Evolutionary conservation across 2,797 vertebrate genomes (phyloP).

Genomic region (Cyclopterus lumpus): DNA sequence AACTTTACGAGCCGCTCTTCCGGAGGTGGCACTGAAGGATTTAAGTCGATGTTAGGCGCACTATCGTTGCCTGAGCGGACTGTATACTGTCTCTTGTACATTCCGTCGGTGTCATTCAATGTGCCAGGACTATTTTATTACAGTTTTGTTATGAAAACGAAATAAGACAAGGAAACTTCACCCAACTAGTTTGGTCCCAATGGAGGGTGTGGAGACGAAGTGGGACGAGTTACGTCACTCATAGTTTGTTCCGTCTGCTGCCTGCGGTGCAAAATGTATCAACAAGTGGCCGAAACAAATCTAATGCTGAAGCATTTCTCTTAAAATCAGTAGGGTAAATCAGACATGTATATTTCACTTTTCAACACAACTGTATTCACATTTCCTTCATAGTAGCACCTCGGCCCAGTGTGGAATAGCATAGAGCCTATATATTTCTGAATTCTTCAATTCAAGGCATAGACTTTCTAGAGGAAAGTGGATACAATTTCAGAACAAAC

Average conservation of each 20-base stretch:
- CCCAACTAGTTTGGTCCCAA: slow-evolving; percentile 43
- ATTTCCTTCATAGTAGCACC: neutral
- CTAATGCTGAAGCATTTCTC: neutral
- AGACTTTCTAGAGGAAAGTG: neutral
- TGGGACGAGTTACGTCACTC: slow-evolving; percentile 77
- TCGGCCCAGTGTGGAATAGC: neutral
- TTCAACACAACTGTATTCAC: neutral
- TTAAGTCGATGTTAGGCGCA: slow-evolving; percentile 52
- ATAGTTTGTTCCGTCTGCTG: slow-evolving; percentile 37
- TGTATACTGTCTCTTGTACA: neutral
- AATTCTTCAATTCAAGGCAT: neutral
- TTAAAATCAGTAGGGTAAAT: too few relatives aligned
- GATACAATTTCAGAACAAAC: neutral
- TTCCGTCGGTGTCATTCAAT: neutral
- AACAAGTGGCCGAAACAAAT: slow-evolving; percentile 42
- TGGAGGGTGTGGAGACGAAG: slow-evolving; percentile 70
- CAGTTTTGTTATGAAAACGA: neutral
- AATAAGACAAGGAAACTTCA: slow-evolving; percentile 16
- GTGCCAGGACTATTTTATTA: fast-evolving
- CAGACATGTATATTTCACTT: neutral
- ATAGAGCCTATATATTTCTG: neutral
- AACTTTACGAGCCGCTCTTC: slow-evolving; percentile 20
- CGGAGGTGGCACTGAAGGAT: slow-evolving; percentile 39
- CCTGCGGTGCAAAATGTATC: slow-evolving; percentile 35
- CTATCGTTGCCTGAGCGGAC: neutral